Base-by-base conservation (phyloP, 1,140 invertebrate genomes). In the Micrasema minimum region DNA sequence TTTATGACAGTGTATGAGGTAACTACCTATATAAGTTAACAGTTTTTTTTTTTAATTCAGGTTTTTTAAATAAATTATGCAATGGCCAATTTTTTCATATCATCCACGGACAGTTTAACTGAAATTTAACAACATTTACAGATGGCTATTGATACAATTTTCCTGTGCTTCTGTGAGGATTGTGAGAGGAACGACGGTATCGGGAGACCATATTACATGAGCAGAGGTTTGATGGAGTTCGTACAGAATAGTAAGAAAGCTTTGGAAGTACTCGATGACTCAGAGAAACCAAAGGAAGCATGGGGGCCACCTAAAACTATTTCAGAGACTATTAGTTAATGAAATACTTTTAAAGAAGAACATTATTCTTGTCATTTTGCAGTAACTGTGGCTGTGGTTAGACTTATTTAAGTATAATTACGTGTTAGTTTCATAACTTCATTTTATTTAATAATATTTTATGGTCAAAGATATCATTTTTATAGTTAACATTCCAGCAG, bases 71-170 rank as follows among this genome's bases (percentile, higher is more conserved):
- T n/a, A n/a, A n/a, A n/a, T n/a, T n/a, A n/a, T n/a, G n/a, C n/a
- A n/a, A n/a, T n/a, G n/a, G n/a, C n/a, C n/a, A n/a, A n/a, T n/a
- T n/a, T n/a, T n/a, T n/a, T n/a, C n/a, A n/a, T n/a, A n/a, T n/a
- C n/a, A n/a, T n/a, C n/a, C n/a, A n/a, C n/a, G n/a, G n/a, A n/a
- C n/a, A n/a, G n/a, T n/a, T n/a, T n/a, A n/a, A n/a, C n/a, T n/a
- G n/a, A n/a, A n/a, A n/a, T n/a, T n/a, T n/a, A n/a, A n/a, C 1
- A 22, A 51, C 11, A 45, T 64, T 64, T 37, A 11, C 78, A 94
- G 92, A 94, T 94, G 91, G 86, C 91, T 0, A 92, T 94, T 46
- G 92, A 95, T 76, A 91, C 92, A 11, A 88, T 95, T 75, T 90
- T 94, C 77, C 78, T 95, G 12, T 95, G 93, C 77, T 95, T 96